Base-by-base conservation (phyloP, 2,888 invertebrate genomes). In the Gonocerus acuteangulatus region DNA sequence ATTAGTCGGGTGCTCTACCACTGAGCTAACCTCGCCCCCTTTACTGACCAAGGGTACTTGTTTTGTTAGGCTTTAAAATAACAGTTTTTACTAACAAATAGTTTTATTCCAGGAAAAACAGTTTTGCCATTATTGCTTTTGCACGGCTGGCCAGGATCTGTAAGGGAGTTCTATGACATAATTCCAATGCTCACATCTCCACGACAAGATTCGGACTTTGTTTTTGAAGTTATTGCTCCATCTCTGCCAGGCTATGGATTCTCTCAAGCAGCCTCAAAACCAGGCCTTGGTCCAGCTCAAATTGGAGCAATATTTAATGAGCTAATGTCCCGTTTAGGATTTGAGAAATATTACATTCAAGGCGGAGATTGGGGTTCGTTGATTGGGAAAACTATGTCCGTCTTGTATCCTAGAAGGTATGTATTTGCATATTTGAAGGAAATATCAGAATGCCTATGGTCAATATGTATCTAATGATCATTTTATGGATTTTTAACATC, bases 121-220 rank as follows among this genome's bases (percentile, higher is more conserved):
- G 78, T 82, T 0, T 67, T 85, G 1, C 89, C 91, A 0, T 66
- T 93, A 7, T 72, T 92, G 2, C 60, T 93, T 47, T 72, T 87
- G 15, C 91, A 92, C 68, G 90, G 92, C 16, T 92, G 92, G 92
- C 93, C 92, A 0, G 88, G 90, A 2, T 87, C 87, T 0, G 74
- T 91, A 1, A 79, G 84, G 3, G 90, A 92, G 73, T 91, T 89
- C 72, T 85, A 87, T 70, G 85, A 85, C 58, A 72, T 87, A 16
- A 82, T 89, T 58, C 87, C 88, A 0, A 69, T 81, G 60, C 72
- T 89, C 34, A 83, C 79, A 0, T 77, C 75, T 0, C 78, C 78
- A 0, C 74, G 73, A 4, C 70, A 75, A 0, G 78, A 77, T 48
- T 72, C 76, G 19, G 76, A 80, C 45, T 83, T 83, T 68, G 83